A percentile compares a stretch with the other conserved stretches of the same genome.
These are phyloP conservation scores for Brachionus manjavacas DNA, from an alignment of 1,140 invertebrate genomes.

Conservation along the genomic window DNA sequence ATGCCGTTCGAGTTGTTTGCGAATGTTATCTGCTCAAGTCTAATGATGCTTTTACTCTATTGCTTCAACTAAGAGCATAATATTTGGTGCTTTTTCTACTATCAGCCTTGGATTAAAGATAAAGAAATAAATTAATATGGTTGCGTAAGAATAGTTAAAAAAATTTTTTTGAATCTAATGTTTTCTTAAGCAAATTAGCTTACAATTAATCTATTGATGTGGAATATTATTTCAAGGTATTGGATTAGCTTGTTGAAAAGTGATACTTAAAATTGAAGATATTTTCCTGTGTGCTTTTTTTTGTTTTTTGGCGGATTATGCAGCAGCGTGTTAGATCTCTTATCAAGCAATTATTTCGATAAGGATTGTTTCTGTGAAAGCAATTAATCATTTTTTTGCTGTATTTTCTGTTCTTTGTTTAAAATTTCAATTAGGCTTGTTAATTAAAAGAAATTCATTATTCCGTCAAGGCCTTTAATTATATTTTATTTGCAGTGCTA, in stretches of 20 bases:
- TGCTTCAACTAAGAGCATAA: background rate
- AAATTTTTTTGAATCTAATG: background rate
- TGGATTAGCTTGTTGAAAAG: background rate
- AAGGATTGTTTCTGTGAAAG: background rate
- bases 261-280: background rate
- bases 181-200: constrained; percentile 5
- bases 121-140: constrained; percentile 6
- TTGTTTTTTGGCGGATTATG: background rate
- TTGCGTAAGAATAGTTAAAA: background rate
- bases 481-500: background rate
- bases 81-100: background rate
- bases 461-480: constrained; percentile 3
- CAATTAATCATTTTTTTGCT: background rate
- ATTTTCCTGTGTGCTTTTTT: background rate
- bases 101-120: background rate
- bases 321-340: background rate
- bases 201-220: background rate
- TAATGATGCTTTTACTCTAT: background rate
- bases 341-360: background rate
- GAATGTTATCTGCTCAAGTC: background rate
- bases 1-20: background rate
- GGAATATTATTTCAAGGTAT: background rate
- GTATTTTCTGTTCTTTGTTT: background rate
- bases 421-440: background rate
- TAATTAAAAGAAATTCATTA: constrained; percentile 16